Percentiles rank a stretch among this genome's conserved stretches.
Evolutionary conservation across 2,113 vertebrate genomes (phyloP).

Genomic region (Brevimyrus niger): DNA sequence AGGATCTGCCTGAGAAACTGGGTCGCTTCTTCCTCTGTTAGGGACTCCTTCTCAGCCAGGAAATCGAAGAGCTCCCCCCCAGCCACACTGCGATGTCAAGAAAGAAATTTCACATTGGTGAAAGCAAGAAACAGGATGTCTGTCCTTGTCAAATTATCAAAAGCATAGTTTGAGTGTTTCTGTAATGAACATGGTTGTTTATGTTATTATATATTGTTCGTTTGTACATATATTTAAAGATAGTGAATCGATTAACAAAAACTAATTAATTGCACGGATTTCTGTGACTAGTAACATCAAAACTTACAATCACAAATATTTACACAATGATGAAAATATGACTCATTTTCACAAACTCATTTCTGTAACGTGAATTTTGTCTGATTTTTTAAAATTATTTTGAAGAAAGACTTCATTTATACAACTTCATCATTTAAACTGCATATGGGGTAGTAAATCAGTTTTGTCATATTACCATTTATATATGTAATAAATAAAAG

Average conservation of each 20-base stretch:
- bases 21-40: conserved; percentile 93
- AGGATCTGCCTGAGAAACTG: conserved; percentile 98
- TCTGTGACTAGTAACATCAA: neutral
- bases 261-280: too few relatives aligned
- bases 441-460: neutral
- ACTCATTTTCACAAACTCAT: neutral
- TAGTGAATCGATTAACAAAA: neutral
- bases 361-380: neutral
- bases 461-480: neutral
- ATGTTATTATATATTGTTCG: neutral
- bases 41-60: conserved; percentile 93
- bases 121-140: neutral
- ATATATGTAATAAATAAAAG: neutral
- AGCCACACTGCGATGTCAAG: conserved; percentile 70
- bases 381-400: neutral
- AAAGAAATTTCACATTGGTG: conserved; percentile 21
- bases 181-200: neutral
- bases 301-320: neutral
- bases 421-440: neutral
- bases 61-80: conserved; percentile 97
- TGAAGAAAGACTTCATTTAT: neutral
- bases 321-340: neutral
- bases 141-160: neutral
- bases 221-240: neutral
- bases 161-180: neutral